phyloP scores from a whole-genome alignment of 2,113 vertebrate species.

The Amblyopsis rosae region DNA sequence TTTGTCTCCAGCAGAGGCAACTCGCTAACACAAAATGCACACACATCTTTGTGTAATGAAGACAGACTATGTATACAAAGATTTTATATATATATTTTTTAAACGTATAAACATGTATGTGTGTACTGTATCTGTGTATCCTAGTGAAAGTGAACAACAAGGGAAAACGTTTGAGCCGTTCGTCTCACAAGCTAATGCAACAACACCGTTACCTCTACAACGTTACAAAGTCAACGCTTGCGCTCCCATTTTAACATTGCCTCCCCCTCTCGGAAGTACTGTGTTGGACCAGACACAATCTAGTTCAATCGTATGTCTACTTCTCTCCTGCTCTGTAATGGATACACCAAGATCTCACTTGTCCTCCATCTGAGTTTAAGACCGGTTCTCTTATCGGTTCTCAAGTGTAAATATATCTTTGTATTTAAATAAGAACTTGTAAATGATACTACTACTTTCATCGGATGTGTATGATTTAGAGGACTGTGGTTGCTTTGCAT shows the following conservation, averaged over 20 bases:
- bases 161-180: conserved; percentile 34
- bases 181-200: conserved; percentile 2
- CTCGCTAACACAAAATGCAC: conserved; percentile 30
- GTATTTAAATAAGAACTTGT: conserved; percentile 35
- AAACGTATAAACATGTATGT: background rate
- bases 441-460: conserved; percentile 56
- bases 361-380: background rate
- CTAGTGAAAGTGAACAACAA: background rate
- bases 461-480: conserved; percentile 17
- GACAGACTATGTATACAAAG: conserved; percentile 33
- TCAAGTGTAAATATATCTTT: background rate
- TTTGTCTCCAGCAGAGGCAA: conserved; percentile 41
- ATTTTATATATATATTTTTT: conserved; percentile 12
- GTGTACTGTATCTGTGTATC: conserved; percentile 11
- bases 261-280: conserved; percentile 11
- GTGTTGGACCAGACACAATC: conserved; percentile 5
- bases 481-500: background rate
- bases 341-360: conserved; percentile 40
- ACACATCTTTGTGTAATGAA: conserved; percentile 25
- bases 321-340: conserved; percentile 2
- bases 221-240: background rate
- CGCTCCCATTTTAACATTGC: conserved; percentile 10
- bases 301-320: conserved; percentile 9
- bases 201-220: too few species aligned
- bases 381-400: too few species aligned